Percentiles rank a stretch among this genome's conserved stretches.
Conservation (phyloP, 92 coral and sea anemone genomes). For the Epizoanthus scotinus region DNA sequence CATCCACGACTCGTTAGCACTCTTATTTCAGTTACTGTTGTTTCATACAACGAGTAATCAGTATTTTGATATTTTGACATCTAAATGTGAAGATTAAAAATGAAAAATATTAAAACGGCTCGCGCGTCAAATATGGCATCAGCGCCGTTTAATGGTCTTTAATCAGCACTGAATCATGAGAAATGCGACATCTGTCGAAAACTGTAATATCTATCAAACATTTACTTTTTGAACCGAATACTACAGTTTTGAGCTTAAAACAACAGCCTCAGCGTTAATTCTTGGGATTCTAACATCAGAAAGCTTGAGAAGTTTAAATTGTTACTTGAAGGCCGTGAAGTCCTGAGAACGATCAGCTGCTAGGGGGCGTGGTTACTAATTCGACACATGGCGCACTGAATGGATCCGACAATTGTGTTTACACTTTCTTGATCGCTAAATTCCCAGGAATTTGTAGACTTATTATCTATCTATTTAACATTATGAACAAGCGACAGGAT, state of each 20-base stretch:
- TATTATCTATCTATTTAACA: conserved; percentile 29
- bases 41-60: background rate
- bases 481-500: conserved; percentile 51
- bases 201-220: background rate
- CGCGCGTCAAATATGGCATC: background rate
- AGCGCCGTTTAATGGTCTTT: background rate
- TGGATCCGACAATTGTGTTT: background rate
- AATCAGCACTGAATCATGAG: background rate
- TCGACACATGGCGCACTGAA: conserved; percentile 18
- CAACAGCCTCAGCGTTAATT: background rate
- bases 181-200: conserved; percentile 7
- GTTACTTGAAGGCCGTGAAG: background rate
- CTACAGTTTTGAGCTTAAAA: background rate
- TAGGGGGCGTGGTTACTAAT: conserved; percentile 39
- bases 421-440: conserved; percentile 24
- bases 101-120: background rate
- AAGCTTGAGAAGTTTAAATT: background rate
- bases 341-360: conserved; percentile 44
- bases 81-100: background rate
- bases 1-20: background rate
- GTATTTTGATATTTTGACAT: background rate
- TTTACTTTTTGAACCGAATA: background rate
- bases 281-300: background rate
- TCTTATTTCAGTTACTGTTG: background rate
- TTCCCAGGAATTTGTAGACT: conserved; percentile 29